Percentiles rank a stretch among this genome's conserved stretches.
phyloP scores from a whole-genome alignment of 2,113 vertebrate genomes.

The Callocephalon fimbriatum region DNA sequence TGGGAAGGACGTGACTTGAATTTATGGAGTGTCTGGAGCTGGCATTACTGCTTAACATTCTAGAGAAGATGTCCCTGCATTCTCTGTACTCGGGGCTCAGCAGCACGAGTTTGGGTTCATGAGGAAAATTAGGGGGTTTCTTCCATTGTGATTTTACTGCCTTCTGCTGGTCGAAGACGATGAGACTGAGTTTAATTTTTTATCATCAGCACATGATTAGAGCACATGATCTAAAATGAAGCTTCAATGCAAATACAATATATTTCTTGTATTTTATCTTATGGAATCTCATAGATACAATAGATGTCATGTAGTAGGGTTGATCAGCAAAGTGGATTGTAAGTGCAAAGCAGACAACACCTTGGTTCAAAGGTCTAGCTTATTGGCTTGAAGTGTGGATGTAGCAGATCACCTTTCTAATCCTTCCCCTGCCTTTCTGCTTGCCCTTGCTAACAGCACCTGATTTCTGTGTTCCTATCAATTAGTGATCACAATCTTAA shows the following conservation, averaged over 20 bases:
- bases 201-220: neutral
- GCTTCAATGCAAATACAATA: neutral
- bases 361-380: neutral
- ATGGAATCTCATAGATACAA: neutral
- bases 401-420: neutral
- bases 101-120: neutral
- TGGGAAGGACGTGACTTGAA: neutral
- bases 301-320: neutral
- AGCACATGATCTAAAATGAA: neutral
- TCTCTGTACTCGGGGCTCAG: rapidly evolving
- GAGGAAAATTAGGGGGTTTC: neutral
- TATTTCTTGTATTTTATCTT: neutral
- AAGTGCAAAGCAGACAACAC: neutral
- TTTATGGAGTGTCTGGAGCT: neutral
- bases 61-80: neutral
- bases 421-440: neutral
- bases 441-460: neutral
- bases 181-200: neutral
- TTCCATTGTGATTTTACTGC: slow-evolving; percentile 52
- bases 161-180: slow-evolving; percentile 55
- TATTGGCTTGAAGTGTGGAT: neutral
- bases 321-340: neutral
- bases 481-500: neutral
- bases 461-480: neutral
- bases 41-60: neutral